Evolutionary conservation across 1,140 invertebrate genomes (phyloP), one percentile per base, ranked within the genome.

Genomic region (Archegozetes longisetosus): DNA sequence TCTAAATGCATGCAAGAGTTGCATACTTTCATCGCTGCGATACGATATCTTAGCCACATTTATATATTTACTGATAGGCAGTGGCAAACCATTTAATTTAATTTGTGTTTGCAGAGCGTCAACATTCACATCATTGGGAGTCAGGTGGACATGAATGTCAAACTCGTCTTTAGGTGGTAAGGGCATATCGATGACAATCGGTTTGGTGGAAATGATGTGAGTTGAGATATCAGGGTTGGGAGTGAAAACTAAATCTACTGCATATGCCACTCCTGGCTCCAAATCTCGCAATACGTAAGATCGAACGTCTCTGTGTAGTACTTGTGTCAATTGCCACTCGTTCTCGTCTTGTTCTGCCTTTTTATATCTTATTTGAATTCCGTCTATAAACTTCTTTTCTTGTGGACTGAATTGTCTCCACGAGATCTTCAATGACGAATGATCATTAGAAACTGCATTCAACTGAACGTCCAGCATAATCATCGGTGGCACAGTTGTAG

Each of bases 61-160:
- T n/a, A 92, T 84, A 73, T 84, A 89, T 68, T 90, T 87, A 65
- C 89, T 86, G 63, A 87, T 82, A 0, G 88, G 88, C 67, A 84
- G 80, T 3, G 88, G 86, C 0, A 91, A 81, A 4, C 88, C 87
- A 52, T 77, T 78, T 1, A 91, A 76, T 66, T 86, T 83, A 1
- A 85, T 65, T 9, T 56, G 28, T 22, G 62, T 61, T 9, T 57
- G 61, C 9, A 60, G 40, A 17, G 48, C 13, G 29, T 81, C 20
- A 82, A 83, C 32, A 79, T 81, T 0, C 82, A 77, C 65, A 84
- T 85, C 2, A 88, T 79, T 55, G 80, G 78, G 25, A 40, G 80
- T 79, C 0, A 85, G 80, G 62, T 84, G 82, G 0, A 90, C 76
- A 27, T 76, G 77, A 3, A 91, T 81, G 56, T 84, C 79, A 72